Evolutionary conservation across 2,797 vertebrate genomes (phyloP), one percentile per base, ranked within the genome.

Genomic region (Lutjanus argentimaculatus): DNA sequence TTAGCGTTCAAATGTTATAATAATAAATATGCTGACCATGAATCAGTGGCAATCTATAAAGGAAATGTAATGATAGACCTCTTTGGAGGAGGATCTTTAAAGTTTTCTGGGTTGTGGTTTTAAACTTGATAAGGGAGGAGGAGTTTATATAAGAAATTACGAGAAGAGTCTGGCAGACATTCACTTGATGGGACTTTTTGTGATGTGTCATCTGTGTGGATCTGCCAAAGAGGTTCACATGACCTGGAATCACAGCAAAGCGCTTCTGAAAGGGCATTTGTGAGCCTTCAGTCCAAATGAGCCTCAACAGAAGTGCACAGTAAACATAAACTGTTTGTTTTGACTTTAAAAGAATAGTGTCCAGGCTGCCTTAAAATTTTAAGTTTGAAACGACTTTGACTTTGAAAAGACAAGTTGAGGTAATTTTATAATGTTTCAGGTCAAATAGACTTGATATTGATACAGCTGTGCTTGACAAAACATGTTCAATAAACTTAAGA

Each of bases 241-340:
- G 82, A 82, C 61, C 77, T 78, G 67, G 65, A 82, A 72, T 77
- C 75, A 75, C 56, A 81, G 79, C 36, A 72, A 73, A 83, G 58
- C 58, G 59, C 36, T 61, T 75, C 62, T 76, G 62, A 84, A 75
- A 43, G 48, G 75, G 55, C 4, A 15, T 74, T 49, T 72, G 52
- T 48, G 59, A 42, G 55, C 22, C 55, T 21, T n/a, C 53, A 77
- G 49, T 62, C 36, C 65, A 80, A 67, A 46, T n/a, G 17, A 48
- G 19, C 52, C 49, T 56, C 46, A 70, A 66, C 2, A 74, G 49
- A 75, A 72, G 6, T n/a, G 8, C 8, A 43, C 42, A 9, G 10
- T 6, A 48, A 36, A 6, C 30, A 36, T 36, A 36, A 36, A 36
- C 30, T 36, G 30, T 36, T 3, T 36, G 30, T 6, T 36, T 36